Percentiles rank a stretch among this genome's conserved stretches.
phyloP scores from a whole-genome alignment of 2,888 invertebrate genomes.

The Nomada ruficornis region DNA sequence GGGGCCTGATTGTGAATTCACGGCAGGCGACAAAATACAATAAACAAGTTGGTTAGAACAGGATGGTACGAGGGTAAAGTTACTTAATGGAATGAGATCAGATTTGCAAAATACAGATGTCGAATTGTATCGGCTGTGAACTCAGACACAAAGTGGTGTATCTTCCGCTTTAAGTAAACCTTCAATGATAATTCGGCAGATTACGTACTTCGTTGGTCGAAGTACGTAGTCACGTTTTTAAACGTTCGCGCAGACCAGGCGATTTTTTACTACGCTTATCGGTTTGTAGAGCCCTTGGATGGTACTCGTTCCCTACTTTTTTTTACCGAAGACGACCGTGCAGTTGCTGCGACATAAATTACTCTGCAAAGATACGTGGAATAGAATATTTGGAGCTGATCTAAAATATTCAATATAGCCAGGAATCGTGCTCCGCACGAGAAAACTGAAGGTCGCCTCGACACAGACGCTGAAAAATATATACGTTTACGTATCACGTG shows the following conservation, averaged over 20 bases:
- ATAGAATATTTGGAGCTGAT: neutral
- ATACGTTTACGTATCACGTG: neutral
- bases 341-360: slow-evolving; percentile 14
- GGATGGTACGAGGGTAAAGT: too few relatives aligned
- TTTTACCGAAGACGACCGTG: neutral
- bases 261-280: slow-evolving; percentile 31
- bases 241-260: slow-evolving; percentile 7
- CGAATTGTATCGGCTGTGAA: neutral
- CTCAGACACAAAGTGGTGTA: neutral
- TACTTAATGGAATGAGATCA: too few relatives aligned
- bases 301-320: neutral
- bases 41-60: too few relatives aligned
- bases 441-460: neutral
- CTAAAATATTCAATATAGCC: slow-evolving; percentile 13
- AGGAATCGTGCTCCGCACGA: neutral
- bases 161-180: slow-evolving; percentile 3
- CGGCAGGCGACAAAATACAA: too few relatives aligned
- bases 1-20: neutral
- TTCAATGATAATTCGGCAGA: slow-evolving; percentile 8
- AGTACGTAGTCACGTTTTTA: slow-evolving; percentile 25
- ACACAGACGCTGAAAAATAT: neutral
- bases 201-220: slow-evolving; percentile 6
- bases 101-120: too few relatives aligned
- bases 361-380: neutral
- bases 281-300: neutral